A percentile compares a stretch with the other conserved stretches of the same genome.
Evolutionary conservation across 2,888 invertebrate species (phyloP).

Genomic region (Rotaria socialis): DNA sequence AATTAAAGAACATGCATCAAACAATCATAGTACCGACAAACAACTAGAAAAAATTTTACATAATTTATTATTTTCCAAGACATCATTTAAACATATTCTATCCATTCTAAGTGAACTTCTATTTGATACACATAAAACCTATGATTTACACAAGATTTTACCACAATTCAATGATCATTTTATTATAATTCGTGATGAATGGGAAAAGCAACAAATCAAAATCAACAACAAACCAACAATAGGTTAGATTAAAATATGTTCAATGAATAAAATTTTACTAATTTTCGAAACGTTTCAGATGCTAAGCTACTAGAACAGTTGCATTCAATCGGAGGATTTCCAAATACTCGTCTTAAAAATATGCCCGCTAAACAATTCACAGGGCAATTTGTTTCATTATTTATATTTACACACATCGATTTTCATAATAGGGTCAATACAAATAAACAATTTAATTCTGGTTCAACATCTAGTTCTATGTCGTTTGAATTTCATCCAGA

Average conservation of each 20-base stretch:
- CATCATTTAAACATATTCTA: not conserved
- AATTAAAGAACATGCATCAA: not conserved
- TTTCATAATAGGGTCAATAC: not conserved
- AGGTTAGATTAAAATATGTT: not conserved
- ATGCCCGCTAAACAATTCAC: not conserved
- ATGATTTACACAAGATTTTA: not conserved
- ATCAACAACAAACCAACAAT: not conserved
- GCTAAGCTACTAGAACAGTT: not conserved
- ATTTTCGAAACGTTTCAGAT: not conserved
- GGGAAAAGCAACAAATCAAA: not conserved
- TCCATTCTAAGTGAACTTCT: not conserved
- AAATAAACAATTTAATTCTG: not conserved
- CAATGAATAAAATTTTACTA: not conserved
- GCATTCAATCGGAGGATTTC: not conserved
- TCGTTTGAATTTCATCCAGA: slow-evolving; percentile 17
- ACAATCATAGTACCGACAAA: too few species aligned
- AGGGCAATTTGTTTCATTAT: not conserved
- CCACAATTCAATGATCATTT: not conserved
- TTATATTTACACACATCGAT: slow-evolving; percentile 5
- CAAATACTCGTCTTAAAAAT: not conserved
- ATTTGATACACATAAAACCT: not conserved
- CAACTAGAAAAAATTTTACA: too few species aligned
- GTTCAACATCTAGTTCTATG: not conserved
- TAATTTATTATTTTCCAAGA: not conserved
- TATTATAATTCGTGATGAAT: not conserved